Percentiles rank a stretch among this genome's conserved stretches.
Conservation (phyloP, 1,140 invertebrate species). For the Lepidurus couesii region DNA sequence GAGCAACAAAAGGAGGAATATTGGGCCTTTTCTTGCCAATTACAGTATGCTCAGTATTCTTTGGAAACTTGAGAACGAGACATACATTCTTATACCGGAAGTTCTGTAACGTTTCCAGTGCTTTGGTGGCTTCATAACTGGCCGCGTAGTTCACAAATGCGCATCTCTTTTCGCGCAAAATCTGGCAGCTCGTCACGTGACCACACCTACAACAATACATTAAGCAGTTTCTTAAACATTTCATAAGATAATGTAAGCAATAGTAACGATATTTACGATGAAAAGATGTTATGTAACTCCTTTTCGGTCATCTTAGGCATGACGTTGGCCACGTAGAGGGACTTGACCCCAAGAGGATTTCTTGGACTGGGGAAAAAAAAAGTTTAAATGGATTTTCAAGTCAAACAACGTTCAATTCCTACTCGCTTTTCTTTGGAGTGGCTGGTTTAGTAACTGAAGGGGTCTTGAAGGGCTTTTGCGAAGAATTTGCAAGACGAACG, state of each 20-base stretch:
- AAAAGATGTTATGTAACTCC: background rate
- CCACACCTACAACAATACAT: background rate
- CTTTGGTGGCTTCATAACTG: background rate
- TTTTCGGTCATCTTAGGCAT: background rate
- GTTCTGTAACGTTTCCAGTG: background rate
- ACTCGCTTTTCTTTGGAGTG: background rate
- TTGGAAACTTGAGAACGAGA: background rate
- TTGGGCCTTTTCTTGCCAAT: background rate
- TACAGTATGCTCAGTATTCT: background rate
- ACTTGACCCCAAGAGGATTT: background rate
- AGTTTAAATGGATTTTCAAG: background rate
- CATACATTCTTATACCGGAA: background rate
- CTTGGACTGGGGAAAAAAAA: background rate
- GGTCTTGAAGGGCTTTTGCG: background rate
- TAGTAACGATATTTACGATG: background rate
- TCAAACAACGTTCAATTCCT: background rate
- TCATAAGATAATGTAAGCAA: no score
- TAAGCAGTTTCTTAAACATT: background rate
- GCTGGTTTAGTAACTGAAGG: background rate
- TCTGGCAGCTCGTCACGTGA: background rate
- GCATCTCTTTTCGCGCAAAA: background rate
- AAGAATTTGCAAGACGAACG: background rate
- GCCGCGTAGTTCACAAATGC: conserved; percentile 1
- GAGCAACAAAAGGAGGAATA: background rate
- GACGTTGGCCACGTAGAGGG: background rate